A percentile compares a stretch with the other conserved stretches of the same genome.
Evolutionary conservation across 2,113 vertebrate species (phyloP).

Genomic region (Eurypyga helias): DNA sequence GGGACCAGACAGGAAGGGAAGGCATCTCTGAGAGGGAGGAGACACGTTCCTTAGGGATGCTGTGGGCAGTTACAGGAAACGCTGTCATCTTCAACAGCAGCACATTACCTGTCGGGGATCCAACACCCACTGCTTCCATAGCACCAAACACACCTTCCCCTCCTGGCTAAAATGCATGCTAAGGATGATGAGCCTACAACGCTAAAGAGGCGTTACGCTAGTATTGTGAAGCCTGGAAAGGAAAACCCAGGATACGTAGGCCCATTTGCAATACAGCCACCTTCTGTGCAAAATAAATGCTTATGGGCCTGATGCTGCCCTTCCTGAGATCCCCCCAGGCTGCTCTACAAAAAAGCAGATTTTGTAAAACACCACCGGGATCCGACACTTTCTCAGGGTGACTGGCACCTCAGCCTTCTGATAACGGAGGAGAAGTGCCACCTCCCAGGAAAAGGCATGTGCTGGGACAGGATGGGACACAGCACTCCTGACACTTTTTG

Average conservation of each 20-base stretch:
- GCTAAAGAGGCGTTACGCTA: too few relatives aligned
- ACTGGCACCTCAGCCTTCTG: background rate
- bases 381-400: fast-evolving
- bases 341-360: background rate
- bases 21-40: background rate
- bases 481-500: background rate
- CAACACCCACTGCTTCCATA: conserved; percentile 1
- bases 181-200: too few relatives aligned
- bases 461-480: background rate
- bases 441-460: background rate
- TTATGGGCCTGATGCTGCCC: background rate
- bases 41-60: background rate
- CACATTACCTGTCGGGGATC: background rate
- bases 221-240: background rate
- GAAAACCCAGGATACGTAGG: background rate
- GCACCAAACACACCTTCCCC: background rate
- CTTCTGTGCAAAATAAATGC: background rate
- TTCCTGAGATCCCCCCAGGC: fast-evolving
- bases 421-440: background rate
- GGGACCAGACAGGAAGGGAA: background rate
- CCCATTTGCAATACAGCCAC: background rate
- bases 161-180: background rate
- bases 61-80: background rate
- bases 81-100: background rate
- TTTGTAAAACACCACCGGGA: background rate